Evolutionary conservation across 64 coral and sea anemone genomes (phyloP).

Genomic region (Actinia equina): DNA sequence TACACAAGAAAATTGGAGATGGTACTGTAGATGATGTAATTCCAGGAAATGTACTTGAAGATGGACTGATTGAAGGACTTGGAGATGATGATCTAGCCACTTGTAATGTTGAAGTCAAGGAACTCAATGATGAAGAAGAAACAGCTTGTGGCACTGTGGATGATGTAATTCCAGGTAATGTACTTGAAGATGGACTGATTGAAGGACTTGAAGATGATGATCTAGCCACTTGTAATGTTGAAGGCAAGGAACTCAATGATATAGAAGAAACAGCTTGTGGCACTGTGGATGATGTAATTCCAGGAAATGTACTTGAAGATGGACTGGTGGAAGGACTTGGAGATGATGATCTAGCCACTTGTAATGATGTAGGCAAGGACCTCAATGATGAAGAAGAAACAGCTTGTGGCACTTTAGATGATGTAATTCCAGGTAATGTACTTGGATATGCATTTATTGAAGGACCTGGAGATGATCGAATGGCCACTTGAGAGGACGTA

Average conservation of each 20-base stretch:
- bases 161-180: neutral
- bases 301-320: neutral
- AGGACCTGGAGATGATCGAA: too few species aligned
- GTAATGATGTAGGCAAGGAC: neutral
- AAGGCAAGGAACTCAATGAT: neutral
- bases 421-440: too few species aligned
- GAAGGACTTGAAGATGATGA: neutral
- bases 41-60: neutral
- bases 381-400: too few species aligned
- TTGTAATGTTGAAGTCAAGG: neutral
- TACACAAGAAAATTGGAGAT: neutral
- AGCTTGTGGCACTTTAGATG: too few species aligned
- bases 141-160: neutral
- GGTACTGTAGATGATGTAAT: neutral
- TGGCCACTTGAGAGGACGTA: too few species aligned
- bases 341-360: neutral
- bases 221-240: neutral
- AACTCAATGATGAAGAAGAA: neutral
- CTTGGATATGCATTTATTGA: too few species aligned
- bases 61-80: neutral
- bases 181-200: neutral
- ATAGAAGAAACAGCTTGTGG: neutral
- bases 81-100: too few species aligned
- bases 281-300: neutral
- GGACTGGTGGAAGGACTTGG: neutral